Evolutionary conservation across 2,888 invertebrate genomes (phyloP).

Genomic region (Lomographa bimaculata): DNA sequence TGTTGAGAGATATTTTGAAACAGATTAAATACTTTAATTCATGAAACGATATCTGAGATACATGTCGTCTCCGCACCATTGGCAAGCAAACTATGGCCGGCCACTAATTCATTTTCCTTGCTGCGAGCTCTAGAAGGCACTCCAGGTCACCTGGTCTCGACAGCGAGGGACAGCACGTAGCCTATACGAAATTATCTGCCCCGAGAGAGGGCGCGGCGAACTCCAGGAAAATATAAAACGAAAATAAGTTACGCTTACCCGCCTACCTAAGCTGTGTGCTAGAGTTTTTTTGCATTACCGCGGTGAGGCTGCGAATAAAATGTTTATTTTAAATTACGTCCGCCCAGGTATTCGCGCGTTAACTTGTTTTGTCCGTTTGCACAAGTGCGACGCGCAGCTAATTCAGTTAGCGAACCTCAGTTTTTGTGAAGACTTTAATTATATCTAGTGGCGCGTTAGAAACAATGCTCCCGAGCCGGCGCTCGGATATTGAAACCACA

Average conservation of each 20-base stretch:
- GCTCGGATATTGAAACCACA: slow-evolving; percentile 25
- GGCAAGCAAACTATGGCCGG: no score
- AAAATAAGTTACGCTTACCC: slow-evolving; percentile 67
- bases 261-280: slow-evolving; percentile 53
- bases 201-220: slow-evolving; percentile 59
- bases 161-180: slow-evolving; percentile 66
- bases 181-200: slow-evolving; percentile 70
- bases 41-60: no score
- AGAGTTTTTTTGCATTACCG: slow-evolving; percentile 59
- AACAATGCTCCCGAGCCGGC: slow-evolving; percentile 18
- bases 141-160: slow-evolving; percentile 58
- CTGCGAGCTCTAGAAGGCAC: slow-evolving; percentile 48
- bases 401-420: slow-evolving; percentile 28
- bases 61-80: no score
- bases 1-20: no score
- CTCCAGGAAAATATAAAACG: slow-evolving; percentile 71
- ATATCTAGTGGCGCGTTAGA: slow-evolving; percentile 23
- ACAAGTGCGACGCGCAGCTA: slow-evolving; percentile 24
- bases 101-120: slow-evolving; percentile 39
- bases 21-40: no score
- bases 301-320: slow-evolving; percentile 58
- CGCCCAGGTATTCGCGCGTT: slow-evolving; percentile 42
- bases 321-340: slow-evolving; percentile 58
- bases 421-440: slow-evolving; percentile 22
- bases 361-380: slow-evolving; percentile 35